A percentile compares a stretch with the other conserved stretches of the same genome.
Evolutionary conservation across 2,797 vertebrate genomes (phyloP).

Genomic region (Ctenopoma multispine): DNA sequence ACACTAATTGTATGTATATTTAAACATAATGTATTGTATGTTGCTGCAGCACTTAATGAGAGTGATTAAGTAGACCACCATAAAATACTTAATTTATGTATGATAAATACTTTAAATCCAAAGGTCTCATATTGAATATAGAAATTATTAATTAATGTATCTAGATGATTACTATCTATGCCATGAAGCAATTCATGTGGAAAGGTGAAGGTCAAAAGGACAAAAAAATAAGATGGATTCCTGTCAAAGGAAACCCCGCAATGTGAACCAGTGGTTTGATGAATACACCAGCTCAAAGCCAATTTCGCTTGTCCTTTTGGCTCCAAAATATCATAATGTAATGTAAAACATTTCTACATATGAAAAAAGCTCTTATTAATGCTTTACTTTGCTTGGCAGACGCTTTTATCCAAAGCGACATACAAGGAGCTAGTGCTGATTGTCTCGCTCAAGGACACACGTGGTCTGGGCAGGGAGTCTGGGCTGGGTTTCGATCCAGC

Average conservation of each 20-base stretch:
- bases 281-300: neutral
- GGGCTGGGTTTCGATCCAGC: no score
- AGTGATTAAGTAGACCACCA: neutral
- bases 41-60: constrained; percentile 13
- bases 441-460: no score
- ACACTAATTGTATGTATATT: neutral
- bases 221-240: constrained; percentile 14
- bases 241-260: constrained; percentile 3
- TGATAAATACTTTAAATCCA: constrained; percentile 3
- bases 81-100: constrained; percentile 5
- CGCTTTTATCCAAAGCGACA: no score
- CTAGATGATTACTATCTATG: constrained; percentile 3
- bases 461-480: no score
- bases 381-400: no score
- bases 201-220: constrained; percentile 30
- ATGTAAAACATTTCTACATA: constrained; percentile 22
- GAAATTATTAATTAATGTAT: neutral
- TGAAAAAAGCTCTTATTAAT: constrained; percentile 28
- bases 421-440: no score
- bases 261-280: neutral
- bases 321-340: constrained; percentile 14
- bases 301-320: neutral
- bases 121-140: constrained; percentile 9
- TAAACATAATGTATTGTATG: constrained; percentile 14
- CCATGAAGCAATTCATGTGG: constrained; percentile 9